These are phyloP conservation scores for Plecturocebus donacophilus DNA, from an alignment of 2,113 vertebrate species.

Conservation along the genomic window DNA sequence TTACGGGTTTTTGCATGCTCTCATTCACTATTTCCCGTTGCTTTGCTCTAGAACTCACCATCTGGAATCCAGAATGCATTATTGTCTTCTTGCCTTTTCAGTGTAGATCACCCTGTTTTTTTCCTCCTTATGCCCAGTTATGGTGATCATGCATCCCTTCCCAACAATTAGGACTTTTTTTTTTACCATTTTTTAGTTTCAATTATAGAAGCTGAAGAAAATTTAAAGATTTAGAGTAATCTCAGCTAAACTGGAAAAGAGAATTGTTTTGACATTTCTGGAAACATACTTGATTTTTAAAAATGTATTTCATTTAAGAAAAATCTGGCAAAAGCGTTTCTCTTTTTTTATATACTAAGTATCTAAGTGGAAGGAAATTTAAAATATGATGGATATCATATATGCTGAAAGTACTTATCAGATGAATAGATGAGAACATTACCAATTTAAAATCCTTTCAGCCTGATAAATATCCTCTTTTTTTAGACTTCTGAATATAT, in stretches of 20 bases:
- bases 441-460: slow-evolving; percentile 40
- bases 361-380: slow-evolving; percentile 47
- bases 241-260: background rate
- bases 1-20: background rate
- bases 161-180: background rate
- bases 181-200: background rate
- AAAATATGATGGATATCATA: slow-evolving; percentile 17
- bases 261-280: slow-evolving; percentile 53
- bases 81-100: background rate
- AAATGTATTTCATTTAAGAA: slow-evolving; percentile 11
- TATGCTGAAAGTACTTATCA: slow-evolving; percentile 27
- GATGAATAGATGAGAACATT: background rate
- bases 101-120: background rate
- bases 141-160: background rate
- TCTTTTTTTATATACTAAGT: slow-evolving; percentile 23
- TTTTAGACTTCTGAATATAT: background rate
- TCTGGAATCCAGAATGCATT: background rate
- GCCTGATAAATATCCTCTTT: background rate
- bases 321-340: slow-evolving; percentile 33
- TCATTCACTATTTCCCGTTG: background rate
- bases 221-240: background rate
- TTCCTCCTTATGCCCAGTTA: background rate
- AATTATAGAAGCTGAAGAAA: slow-evolving; percentile 33
- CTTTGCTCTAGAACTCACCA: background rate
- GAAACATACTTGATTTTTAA: slow-evolving; percentile 34